Base-by-base conservation (phyloP, 2,888 invertebrate genomes). In the Ichneumoninae sp. region DNA sequence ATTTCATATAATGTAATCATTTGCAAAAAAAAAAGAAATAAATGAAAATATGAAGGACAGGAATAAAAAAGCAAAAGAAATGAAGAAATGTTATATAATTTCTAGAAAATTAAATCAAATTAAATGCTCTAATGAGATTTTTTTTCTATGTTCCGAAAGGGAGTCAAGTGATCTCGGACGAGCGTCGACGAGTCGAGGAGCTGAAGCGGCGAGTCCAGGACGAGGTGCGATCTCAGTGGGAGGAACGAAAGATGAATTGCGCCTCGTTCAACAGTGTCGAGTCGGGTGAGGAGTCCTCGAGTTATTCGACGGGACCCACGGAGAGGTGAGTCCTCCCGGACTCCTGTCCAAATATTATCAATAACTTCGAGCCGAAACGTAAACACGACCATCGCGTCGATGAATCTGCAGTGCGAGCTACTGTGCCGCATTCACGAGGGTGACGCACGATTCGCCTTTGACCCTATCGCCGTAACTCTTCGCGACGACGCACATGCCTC, bases 151-250 rank as follows among this genome's bases (percentile, higher is more conserved):
- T 84, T 65, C 89, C 90, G n/a, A 19, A 92, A 98, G 98, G 98
- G 85, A 97, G 97, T 89, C 97, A 97, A 95, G 97, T 98, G 86
- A 98, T 98, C 90, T 98, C 98, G 92, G 97, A 98, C 92, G 98
- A 98, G 94, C 95, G 98, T 54, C 96, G 98, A 88, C 96, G 98
- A 90, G 97, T 98, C 88, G 96, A 96, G 83, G 98, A 98, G 90
- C 94, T 98, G 78, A 98, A 98, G 91, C 96, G 97, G 88, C 95
- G 97, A 68, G 98, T 97, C 0, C 98, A 98, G 91, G 97, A 98
- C 92, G 98, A 98, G 94, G 98, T 98, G 3, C 96, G 97, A 87
- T 97, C 97, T 26, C 96, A 98, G 88, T 98, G 98, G 97, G 97
- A 98, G 86, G 95, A 95, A 82, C 94, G 95, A 86, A 95, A 95